Base-by-base conservation (phyloP, 2,797 vertebrate species). In the Urocyon cinereoargenteus region DNA sequence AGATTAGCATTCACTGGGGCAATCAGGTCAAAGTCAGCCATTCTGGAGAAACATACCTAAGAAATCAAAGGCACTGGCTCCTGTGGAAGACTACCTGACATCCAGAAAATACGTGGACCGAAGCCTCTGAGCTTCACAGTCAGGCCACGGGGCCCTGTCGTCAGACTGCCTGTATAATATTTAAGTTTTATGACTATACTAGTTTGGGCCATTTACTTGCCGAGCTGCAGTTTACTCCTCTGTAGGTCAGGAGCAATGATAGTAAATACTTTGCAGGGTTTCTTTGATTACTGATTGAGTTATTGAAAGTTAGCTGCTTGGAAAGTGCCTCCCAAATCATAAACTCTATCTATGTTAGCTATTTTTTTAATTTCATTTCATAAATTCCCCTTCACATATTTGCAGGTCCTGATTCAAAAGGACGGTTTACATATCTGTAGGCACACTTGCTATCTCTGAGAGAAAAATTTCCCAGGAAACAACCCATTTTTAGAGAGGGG, bases 1-100 rank as follows among this genome's bases (percentile, higher is more conserved):
- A 94, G 96, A 88, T 96, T 89, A 91, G 87, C 90, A 97, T 96
- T 64, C 61, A 51, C 1, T 59, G 64, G 51, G 21, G 12, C 24
- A 86, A 86, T 96, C 72, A 86, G 72, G 53, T 77, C 91, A 73
- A 86, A 86, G 77, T 87, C 72, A 70, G 21, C n/a, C 81, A 88
- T 92, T 61, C 45, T 64, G 64, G 72, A 85, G 68, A 92, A 96
- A 82, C 40, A 61, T 4, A 26, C 51, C n/a, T 87, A 81, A 26
- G 16, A 94, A 96, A 55, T 49, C 95, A 89, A 97, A 73, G 59
- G 78, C 24, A 53, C 21, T 77, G n/a, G 15, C 11, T 53, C 8
- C 5, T 77, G 1, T 10, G 2, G 55, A 70, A 72, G 36, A 36
- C 2, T 16, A 16, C 4, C 36, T 59, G 34, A 3, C 26, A 83